Evolutionary conservation across 2,113 vertebrate genomes (phyloP).

Genomic region (Podilymbus podiceps): DNA sequence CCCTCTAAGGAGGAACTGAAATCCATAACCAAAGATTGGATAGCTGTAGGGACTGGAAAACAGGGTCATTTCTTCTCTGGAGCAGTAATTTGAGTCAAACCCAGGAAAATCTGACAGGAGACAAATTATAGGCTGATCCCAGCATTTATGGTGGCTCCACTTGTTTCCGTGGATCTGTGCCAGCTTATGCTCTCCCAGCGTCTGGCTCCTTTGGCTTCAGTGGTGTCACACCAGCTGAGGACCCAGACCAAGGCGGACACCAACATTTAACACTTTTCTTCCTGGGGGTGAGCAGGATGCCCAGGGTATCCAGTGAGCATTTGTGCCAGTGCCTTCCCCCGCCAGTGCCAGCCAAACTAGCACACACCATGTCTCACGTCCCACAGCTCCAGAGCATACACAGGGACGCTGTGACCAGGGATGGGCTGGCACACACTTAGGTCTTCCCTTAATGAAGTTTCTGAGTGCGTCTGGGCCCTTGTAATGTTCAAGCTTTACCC

Average conservation of each 20-base stretch:
- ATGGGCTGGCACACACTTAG: neutral
- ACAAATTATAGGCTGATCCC: neutral
- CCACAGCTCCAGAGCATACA: neutral
- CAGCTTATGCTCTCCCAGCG: accelerated
- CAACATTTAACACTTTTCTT: neutral
- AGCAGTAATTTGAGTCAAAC: neutral
- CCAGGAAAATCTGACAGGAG: neutral
- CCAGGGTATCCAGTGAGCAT: neutral
- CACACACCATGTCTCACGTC: neutral
- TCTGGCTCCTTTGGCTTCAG: neutral
- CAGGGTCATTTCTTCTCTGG: neutral
- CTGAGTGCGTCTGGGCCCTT: neutral
- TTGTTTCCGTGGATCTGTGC: neutral
- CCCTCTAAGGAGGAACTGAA: neutral
- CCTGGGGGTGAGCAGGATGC: neutral
- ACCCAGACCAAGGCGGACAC: neutral
- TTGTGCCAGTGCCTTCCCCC: neutral
- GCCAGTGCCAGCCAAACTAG: neutral
- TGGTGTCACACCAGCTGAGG: neutral
- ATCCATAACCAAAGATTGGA: neutral
- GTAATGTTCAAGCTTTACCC: neutral
- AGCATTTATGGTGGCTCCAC: neutral
- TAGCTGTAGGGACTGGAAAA: neutral
- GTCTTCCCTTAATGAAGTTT: neutral
- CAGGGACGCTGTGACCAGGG: neutral